A percentile compares a stretch with the other conserved stretches of the same genome.
Conservation (phyloP, 2,888 invertebrate genomes). For the Xylota segnis region DNA sequence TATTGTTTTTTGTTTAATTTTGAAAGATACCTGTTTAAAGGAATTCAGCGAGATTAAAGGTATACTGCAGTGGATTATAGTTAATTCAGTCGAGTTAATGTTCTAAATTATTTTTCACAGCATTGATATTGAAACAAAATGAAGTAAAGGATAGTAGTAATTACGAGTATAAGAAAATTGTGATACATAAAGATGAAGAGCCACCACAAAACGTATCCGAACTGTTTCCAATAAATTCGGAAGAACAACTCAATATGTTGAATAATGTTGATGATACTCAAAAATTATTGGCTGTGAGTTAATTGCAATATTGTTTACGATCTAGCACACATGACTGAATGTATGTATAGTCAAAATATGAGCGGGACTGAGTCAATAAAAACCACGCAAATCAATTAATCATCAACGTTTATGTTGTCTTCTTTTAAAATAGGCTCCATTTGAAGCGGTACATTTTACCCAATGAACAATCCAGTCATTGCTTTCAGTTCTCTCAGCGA, state of each 20-base stretch:
- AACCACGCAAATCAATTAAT: no score
- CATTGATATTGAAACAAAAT: slow-evolving; percentile 26
- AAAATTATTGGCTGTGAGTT: slow-evolving; percentile 19
- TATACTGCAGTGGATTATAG: background rate
- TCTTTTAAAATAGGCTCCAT: no score
- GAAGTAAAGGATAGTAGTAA: background rate
- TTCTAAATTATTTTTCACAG: background rate
- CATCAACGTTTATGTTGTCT: no score
- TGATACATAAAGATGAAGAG: background rate
- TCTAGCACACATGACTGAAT: no score
- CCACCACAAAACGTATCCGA: background rate
- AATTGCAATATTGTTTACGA: background rate
- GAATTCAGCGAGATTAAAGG: slow-evolving; percentile 42
- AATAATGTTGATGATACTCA: slow-evolving; percentile 12
- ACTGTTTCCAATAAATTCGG: slow-evolving; percentile 31
- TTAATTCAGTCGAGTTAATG: background rate
- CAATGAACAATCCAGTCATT: no score
- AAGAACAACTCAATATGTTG: slow-evolving; percentile 9
- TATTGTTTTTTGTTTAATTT: background rate
- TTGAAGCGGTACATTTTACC: no score
- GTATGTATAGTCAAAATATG: no score
- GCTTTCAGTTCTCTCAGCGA: no score
- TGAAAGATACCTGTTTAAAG: slow-evolving; percentile 33
- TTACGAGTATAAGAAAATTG: background rate
- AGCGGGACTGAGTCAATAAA: no score